Evolutionary conservation across 2,113 vertebrate genomes (phyloP).

Genomic region (Melanocharis versteri): DNA sequence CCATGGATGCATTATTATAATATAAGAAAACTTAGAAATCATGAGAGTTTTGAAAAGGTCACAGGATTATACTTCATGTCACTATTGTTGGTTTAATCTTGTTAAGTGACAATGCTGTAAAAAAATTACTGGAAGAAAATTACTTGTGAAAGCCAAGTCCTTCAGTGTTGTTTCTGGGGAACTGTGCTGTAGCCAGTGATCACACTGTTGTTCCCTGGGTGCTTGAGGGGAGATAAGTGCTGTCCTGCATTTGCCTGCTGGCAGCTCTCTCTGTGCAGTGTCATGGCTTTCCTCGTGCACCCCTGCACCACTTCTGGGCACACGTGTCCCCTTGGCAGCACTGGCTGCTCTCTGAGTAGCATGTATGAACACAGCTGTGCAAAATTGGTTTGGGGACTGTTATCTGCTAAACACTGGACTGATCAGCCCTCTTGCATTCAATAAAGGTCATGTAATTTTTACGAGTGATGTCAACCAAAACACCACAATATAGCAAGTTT

Average conservation of each 20-base stretch:
- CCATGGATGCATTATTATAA: rapidly evolving
- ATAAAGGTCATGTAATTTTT: background rate
- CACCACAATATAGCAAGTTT: background rate
- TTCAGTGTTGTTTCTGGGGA: background rate
- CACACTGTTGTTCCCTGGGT: background rate
- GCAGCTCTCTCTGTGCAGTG: background rate
- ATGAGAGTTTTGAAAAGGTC: background rate
- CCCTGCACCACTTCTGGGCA: background rate
- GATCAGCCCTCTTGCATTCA: background rate
- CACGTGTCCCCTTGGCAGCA: background rate
- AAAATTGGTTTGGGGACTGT: background rate
- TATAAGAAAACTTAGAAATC: background rate
- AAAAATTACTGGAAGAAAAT: background rate
- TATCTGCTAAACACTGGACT: background rate
- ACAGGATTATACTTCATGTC: background rate
- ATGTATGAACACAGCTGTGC: background rate
- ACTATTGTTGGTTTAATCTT: background rate
- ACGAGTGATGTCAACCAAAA: background rate
- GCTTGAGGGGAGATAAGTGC: background rate
- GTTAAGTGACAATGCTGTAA: background rate
- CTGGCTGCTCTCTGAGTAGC: background rate
- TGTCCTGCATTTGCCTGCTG: background rate
- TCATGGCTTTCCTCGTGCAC: rapidly evolving
- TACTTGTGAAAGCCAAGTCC: background rate
- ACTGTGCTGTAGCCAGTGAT: background rate